These are phyloP conservation scores for Gymnosoma rotundatum DNA, from an alignment of 2,888 invertebrate species.

Conservation along the genomic window DNA sequence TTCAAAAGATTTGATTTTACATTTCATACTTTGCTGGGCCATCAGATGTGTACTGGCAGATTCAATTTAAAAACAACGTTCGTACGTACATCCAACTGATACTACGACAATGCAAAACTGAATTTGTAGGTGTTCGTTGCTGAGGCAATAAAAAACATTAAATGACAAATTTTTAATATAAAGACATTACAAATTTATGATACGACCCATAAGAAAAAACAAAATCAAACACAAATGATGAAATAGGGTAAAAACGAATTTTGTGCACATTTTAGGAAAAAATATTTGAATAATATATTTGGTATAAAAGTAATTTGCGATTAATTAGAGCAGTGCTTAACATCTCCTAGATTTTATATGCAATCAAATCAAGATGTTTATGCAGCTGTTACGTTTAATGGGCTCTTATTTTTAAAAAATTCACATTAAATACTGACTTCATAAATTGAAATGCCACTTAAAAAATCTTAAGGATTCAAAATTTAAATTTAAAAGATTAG, in stretches of 20 bases:
- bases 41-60: constrained; percentile 23
- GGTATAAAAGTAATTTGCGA: too few relatives aligned
- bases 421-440: too few relatives aligned
- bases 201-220: constrained; percentile 48
- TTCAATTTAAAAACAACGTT: not conserved
- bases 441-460: too few relatives aligned
- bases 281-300: not conserved
- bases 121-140: constrained; percentile 63
- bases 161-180: constrained; percentile 77
- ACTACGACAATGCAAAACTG: constrained; percentile 2
- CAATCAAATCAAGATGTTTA: too few relatives aligned
- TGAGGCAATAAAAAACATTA: constrained; percentile 66
- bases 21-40: not conserved
- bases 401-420: too few relatives aligned
- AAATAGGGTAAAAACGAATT: not conserved
- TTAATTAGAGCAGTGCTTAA: too few relatives aligned
- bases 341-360: too few relatives aligned
- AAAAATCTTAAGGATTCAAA: too few relatives aligned
- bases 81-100: constrained; percentile 49
- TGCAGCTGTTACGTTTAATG: too few relatives aligned
- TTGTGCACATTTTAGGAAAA: not conserved
- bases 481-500: too few relatives aligned
- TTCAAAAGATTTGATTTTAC: constrained; percentile 19
- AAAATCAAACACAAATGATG: not conserved
- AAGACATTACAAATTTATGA: constrained; percentile 77